Evolutionary conservation across 1,140 invertebrate species (phyloP), one percentile per base, ranked within the genome.

Genomic region (Daktulosphaira vitifoliae): DNA sequence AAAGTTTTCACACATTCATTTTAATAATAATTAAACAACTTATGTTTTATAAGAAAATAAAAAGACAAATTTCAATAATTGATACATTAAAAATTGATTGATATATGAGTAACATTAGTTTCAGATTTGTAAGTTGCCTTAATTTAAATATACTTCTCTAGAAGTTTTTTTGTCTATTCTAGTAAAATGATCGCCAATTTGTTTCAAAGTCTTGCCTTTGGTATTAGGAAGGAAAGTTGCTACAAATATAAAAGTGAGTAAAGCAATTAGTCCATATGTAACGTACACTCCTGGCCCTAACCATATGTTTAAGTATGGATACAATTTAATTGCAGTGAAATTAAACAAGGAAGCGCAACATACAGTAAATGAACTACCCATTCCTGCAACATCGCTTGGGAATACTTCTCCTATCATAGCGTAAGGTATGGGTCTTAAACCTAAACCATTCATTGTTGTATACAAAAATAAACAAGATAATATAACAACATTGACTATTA

Each of bases 181-280:
- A 15, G n/a, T 56, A 38, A 71, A 72, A 7, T 37, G 49, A 8
- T 70, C 64, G 23, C 69, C 18, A 22, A 92, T 88, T 72, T 91
- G 84, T 29, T 84, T 78, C 5, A 91, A 74, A 1, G 81, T 83
- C 68, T 85, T 86, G 0, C 88, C 85, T 67, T 84, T 87, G 0
- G 90, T 94, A 73, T 94, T 90, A 0, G 90, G 89, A 2, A 94
- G 72, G 20, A 81, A 80, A 3, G 82, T 72, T 2, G 78, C 72
- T 0, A 90, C 77, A 69, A 89, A 87, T 1, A 90, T 54, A 1
- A 83, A 80, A 0, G 85, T 86, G 1, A 85, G 3, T 0, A 87
- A 69, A 0, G 87, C 82, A 33, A 89, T 72, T 1, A 75, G 72
- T 0, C 82, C 81, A 74, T 87, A 93, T 65, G 89, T 79, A 64